Base-by-base conservation (phyloP, 2,888 invertebrate species). In the Drosophila mercatorum region DNA sequence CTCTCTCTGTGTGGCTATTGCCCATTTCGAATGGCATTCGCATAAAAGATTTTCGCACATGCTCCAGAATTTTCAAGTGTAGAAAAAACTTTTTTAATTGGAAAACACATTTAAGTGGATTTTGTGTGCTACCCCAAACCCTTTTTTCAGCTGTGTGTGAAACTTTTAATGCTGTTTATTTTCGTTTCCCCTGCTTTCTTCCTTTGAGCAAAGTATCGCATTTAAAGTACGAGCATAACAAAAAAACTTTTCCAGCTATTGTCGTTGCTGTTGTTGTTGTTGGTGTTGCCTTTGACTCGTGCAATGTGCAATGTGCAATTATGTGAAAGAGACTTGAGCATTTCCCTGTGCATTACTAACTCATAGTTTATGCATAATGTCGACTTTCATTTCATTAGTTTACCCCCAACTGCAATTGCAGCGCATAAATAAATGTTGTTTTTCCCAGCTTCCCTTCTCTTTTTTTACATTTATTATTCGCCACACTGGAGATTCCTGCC, bases 81-180 rank as follows among this genome's bases (percentile, higher is more conserved):
- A 79, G 78, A 83, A 86, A 88, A 88, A 86, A 86, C 76, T 81
- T 88, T 86, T 87, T 87, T 90, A 86, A 90, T 90, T 86, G 88
- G 86, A 86, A 86, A 86, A 89, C 86, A 90, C 87, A 90, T 88
- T 86, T 89, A 86, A 86, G 90, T 90, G 87, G 89, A 86, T 86
- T 88, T 86, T 68, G 58, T 68, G 73, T 68, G 68, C 57, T 38
- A 47, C 55, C 61, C 64, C 68, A 49, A 55, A 58, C 67, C 49
- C 53, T 47, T 67, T 55, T 49, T 34, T 7, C 7, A 6, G 6
- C 31, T 47, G 66, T 73, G 63, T 65, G 65, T 31, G 74, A 70
- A 84, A 84, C 59, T 89, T 84, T 85, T 85, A 85, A 85, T 85
- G 80, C 84, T 85, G 77, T 89, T 85, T 84, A 84, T 84, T 83